A percentile compares a stretch with the other conserved stretches of the same genome.
phyloP scores from a whole-genome alignment of 2,113 vertebrate genomes.

The Muntiacus muntjak region DNA sequence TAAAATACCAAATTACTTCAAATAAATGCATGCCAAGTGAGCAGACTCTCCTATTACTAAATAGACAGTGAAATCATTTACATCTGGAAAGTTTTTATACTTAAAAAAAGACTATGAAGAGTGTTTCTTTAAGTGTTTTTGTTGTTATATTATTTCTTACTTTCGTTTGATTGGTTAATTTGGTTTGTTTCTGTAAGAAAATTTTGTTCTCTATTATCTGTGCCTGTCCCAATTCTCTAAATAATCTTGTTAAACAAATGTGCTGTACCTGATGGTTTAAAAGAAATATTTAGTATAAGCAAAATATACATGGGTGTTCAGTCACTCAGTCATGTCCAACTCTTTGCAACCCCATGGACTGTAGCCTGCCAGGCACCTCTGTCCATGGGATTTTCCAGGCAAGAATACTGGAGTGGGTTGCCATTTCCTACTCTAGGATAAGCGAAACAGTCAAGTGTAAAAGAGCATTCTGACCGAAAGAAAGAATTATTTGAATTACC shows the following conservation, averaged over 20 bases:
- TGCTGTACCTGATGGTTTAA: background rate
- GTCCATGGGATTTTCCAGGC: background rate
- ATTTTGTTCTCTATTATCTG: background rate
- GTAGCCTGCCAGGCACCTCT: background rate
- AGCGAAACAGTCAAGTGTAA: background rate
- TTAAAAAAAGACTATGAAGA: background rate
- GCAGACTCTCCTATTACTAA: background rate
- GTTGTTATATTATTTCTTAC: background rate
- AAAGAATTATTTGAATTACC: background rate
- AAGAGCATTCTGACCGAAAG: background rate
- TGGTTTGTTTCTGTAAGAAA: background rate
- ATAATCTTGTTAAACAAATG: background rate
- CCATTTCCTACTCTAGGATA: background rate
- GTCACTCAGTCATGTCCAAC: background rate
- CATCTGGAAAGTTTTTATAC: background rate
- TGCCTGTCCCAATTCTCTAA: background rate
- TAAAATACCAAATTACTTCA: background rate
- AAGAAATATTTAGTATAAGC: slow-evolving; percentile 12
- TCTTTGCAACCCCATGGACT: background rate
- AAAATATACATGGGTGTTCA: background rate
- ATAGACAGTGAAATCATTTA: background rate
- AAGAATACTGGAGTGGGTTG: background rate
- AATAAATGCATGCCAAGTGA: background rate
- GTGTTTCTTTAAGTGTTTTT: background rate
- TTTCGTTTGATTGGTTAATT: background rate